Evolutionary conservation across 1,140 invertebrate species (phyloP), one percentile per base, ranked within the genome.

Genomic region (Ceratitis capitata): DNA sequence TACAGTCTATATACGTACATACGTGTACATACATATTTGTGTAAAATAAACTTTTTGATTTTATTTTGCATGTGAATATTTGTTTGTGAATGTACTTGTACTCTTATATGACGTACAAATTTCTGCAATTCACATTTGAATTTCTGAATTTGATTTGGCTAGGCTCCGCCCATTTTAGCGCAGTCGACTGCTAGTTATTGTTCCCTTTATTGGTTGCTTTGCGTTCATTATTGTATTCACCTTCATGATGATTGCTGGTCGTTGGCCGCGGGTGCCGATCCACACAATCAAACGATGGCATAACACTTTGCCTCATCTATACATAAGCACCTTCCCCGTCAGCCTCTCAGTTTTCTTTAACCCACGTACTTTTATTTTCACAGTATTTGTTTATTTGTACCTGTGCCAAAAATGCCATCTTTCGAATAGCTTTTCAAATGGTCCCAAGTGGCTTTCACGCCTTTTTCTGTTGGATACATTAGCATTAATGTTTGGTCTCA

Each of bases 331-430:
- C 69, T 45, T 9, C 6, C 69, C 39, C 12, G 9, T 1, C 23
- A 9, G 39, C 10, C 39, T 4, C 16, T 78, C 10, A n/a, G n/a
- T n/a, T n/a, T 35, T 10, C 6, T 3, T 78, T n/a, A 10, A 1
- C 6, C 19, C 23, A 42, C 32, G 12, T 19, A 45, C 10, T 23
- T 26, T 78, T 1, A 7, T 69, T n/a, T 78, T n/a, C n/a, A 16
- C 39, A 23, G 19, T 23, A 14, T 78, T 78, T 78, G 35, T 78
- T 42, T 42, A 47, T 47, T 78, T 78, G 69, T 45, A 78, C 35
- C 69, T 78, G 69, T 78, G 69, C 39, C 39, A 78, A 78, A 78
- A 78, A 78, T 78, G 69, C 69, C 39, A 78, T 78, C 69, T 78
- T 78, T 47, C 69, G 69, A 78, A 78, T 78, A 39, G 42, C 69